These are phyloP conservation scores for Anniella stebbinsi DNA, from an alignment of 2,797 vertebrate species.

Conservation along the genomic window DNA sequence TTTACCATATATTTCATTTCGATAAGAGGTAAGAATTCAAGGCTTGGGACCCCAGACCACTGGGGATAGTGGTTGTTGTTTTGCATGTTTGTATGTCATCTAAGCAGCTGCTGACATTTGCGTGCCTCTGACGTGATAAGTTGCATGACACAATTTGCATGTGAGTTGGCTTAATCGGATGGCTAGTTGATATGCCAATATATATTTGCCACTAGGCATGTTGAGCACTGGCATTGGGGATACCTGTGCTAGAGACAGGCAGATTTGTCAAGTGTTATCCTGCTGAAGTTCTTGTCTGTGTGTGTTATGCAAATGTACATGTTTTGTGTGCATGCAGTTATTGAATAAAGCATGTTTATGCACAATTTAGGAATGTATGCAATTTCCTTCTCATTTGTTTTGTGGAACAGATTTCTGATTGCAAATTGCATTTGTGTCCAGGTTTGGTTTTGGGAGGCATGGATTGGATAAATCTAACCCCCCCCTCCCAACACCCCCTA, in stretches of 20 bases:
- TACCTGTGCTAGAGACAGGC: neutral
- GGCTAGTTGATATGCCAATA: neutral
- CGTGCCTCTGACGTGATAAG: neutral
- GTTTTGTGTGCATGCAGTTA: neutral
- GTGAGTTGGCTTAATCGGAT: neutral
- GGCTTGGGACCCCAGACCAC: neutral
- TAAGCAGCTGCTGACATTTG: neutral
- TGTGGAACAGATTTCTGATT: no score
- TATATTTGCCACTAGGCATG: neutral
- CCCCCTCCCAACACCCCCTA: no score
- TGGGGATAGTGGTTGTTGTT: no score
- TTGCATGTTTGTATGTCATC: neutral
- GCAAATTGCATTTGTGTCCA: no score
- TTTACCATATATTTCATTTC: neutral
- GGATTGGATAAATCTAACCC: no score
- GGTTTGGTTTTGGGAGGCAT: no score
- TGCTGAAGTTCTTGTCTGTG: no score
- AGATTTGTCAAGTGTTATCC: no score
- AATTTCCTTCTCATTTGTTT: no score
- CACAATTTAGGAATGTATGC: no score
- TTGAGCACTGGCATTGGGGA: neutral
- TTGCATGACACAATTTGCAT: conserved; percentile 1
- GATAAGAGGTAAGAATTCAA: conserved; percentile 5
- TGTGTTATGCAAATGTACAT: no score
- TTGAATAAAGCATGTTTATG: no score